Percentiles rank a stretch among this genome's conserved stretches.
Conservation (phyloP, 2,113 vertebrate genomes). For the Phoxinus phoxinus region DNA sequence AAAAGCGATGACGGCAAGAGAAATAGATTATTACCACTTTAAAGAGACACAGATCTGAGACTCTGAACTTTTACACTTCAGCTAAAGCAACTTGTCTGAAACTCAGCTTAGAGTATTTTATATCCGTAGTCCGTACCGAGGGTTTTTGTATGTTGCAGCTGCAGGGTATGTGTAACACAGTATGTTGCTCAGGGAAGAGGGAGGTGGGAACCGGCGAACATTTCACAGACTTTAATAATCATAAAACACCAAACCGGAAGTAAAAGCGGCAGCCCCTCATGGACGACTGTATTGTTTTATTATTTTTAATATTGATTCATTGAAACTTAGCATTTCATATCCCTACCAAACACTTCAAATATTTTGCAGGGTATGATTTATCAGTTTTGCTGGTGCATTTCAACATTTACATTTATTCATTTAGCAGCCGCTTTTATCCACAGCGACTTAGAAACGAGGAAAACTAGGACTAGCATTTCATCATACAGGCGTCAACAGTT, state of each 20-base stretch:
- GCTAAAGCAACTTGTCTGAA: too few relatives aligned
- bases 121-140: too few relatives aligned
- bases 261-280: too few relatives aligned
- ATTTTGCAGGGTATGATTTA: neutral
- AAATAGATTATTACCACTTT: slow-evolving; percentile 60
- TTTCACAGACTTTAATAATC: too few relatives aligned
- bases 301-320: too few relatives aligned
- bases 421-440: neutral
- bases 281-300: too few relatives aligned
- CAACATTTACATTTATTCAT: slow-evolving; percentile 6
- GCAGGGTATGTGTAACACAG: too few relatives aligned
- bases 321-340: neutral
- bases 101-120: too few relatives aligned
- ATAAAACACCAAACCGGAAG: too few relatives aligned
- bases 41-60: slow-evolving; percentile 46
- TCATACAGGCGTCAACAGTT: slow-evolving; percentile 1
- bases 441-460: neutral
- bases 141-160: too few relatives aligned
- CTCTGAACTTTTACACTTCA: neutral
- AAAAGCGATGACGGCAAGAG: slow-evolving; percentile 13
- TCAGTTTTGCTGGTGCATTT: neutral
- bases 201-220: too few relatives aligned
- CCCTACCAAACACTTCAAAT: neutral
- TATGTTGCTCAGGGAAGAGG: too few relatives aligned
- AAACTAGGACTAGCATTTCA: slow-evolving; percentile 14